Percentiles rank a stretch among this genome's conserved stretches.
phyloP scores from a whole-genome alignment of 2,888 invertebrate genomes.

The Timema cristinae region DNA sequence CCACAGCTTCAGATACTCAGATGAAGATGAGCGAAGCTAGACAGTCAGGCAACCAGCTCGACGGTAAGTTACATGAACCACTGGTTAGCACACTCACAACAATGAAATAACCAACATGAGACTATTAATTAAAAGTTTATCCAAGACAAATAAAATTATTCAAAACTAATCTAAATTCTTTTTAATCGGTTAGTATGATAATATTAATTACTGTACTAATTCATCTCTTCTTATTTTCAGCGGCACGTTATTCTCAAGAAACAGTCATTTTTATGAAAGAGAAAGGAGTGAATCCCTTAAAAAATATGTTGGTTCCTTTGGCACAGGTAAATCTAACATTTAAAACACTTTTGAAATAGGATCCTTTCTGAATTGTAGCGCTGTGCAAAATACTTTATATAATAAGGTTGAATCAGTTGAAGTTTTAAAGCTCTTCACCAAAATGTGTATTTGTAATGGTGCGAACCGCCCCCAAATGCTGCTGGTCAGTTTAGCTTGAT shows the following conservation, averaged over 20 bases:
- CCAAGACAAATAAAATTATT: background rate
- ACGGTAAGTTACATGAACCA: conserved; percentile 47
- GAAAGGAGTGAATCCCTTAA: conserved; percentile 74
- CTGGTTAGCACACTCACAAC: background rate
- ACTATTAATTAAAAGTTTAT: conserved; percentile 7
- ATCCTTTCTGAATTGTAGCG: too few species aligned
- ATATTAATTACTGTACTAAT: conserved; percentile 15
- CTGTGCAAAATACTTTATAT: too few species aligned
- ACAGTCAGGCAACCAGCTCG: conserved; percentile 73
- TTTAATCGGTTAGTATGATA: conserved; percentile 8
- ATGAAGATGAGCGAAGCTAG: conserved; percentile 83
- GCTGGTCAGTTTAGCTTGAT: too few species aligned
- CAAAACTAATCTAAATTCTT: conserved; percentile 12
- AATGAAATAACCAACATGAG: background rate
- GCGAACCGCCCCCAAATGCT: too few species aligned
- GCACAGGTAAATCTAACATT: conserved; percentile 57
- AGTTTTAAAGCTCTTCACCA: too few species aligned
- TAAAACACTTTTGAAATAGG: too few species aligned
- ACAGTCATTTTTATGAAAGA: conserved; percentile 78
- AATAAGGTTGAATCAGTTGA: too few species aligned
- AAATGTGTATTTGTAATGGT: too few species aligned
- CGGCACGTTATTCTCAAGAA: conserved; percentile 70
- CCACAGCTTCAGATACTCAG: conserved; percentile 83
- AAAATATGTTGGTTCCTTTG: conserved; percentile 70
- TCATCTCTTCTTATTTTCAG: conserved; percentile 41